Percentiles rank a stretch among this genome's conserved stretches.
These are phyloP conservation scores for Limenitis camilla DNA, from an alignment of 2,888 invertebrate species.

Conservation along the genomic window DNA sequence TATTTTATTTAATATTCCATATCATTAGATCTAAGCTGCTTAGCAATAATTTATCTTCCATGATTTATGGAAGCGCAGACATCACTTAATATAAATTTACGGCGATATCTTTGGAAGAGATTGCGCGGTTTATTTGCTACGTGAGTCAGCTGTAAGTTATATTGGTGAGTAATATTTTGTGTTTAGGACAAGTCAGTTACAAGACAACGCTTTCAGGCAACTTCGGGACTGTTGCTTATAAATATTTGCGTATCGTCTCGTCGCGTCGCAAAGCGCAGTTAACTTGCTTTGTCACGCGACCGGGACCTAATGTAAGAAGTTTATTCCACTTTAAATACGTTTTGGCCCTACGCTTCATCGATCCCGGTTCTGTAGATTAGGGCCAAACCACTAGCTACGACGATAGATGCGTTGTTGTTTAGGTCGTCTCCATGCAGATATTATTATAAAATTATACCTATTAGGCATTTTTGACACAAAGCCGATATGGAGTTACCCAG, in stretches of 20 bases:
- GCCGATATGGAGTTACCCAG: too few relatives aligned
- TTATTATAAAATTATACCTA: too few relatives aligned
- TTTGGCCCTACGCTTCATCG: slow-evolving; percentile 36
- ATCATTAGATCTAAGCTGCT: slow-evolving; percentile 17
- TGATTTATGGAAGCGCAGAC: slow-evolving; percentile 16
- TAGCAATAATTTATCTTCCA: slow-evolving; percentile 16
- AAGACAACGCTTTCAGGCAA: slow-evolving; percentile 68
- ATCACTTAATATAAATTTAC: slow-evolving; percentile 22
- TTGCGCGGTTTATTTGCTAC: slow-evolving; percentile 19
- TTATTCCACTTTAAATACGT: slow-evolving; percentile 54
- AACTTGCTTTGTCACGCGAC: slow-evolving; percentile 32
- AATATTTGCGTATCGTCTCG: slow-evolving; percentile 64
- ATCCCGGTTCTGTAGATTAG: slow-evolving; percentile 44
- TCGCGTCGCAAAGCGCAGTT: slow-evolving; percentile 21
- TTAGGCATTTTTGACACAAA: too few relatives aligned
- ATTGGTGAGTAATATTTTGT: slow-evolving; percentile 60
- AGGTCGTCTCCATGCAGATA: too few relatives aligned
- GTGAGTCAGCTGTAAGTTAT: slow-evolving; percentile 48
- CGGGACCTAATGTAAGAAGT: slow-evolving; percentile 54
- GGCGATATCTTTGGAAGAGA: slow-evolving; percentile 17
- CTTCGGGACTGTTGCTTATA: slow-evolving; percentile 43
- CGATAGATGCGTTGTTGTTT: too few relatives aligned
- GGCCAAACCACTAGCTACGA: slow-evolving; percentile 14
- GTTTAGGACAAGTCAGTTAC: slow-evolving; percentile 47
- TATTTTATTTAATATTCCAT: slow-evolving; percentile 20